Conservation (phyloP, 2,113 vertebrate species). For the Albula goreensis region DNA sequence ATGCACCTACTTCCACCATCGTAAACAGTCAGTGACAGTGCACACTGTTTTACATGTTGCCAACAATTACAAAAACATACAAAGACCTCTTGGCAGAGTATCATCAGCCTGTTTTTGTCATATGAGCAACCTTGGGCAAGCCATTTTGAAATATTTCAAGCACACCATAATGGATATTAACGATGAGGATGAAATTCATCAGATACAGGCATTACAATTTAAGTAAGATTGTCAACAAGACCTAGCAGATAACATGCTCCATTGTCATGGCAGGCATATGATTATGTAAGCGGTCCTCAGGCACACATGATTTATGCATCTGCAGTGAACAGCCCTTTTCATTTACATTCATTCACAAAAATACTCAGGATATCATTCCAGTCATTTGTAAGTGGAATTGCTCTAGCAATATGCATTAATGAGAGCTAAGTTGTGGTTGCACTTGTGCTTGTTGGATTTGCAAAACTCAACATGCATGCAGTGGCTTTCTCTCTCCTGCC, state of each 20-base stretch:
- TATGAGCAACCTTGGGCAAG: background rate
- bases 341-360: background rate
- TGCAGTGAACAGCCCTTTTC: background rate
- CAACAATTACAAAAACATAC: conserved; percentile 16
- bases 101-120: background rate
- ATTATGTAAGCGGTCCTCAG: background rate
- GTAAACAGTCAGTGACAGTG: background rate
- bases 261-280: background rate
- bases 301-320: background rate
- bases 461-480: background rate
- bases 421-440: background rate
- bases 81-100: background rate
- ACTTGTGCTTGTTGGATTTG: background rate
- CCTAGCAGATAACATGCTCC: background rate
- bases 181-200: background rate
- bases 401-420: background rate
- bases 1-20: background rate
- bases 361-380: background rate
- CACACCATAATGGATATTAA: background rate
- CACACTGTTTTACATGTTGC: background rate
- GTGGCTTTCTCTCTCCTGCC: background rate
- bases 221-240: background rate
- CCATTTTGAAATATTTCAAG: background rate
- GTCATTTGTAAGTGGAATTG: background rate
- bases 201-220: background rate